These are phyloP conservation scores for Leontopithecus rosalia DNA, from an alignment of 2,797 vertebrate genomes.

Conservation along the genomic window DNA sequence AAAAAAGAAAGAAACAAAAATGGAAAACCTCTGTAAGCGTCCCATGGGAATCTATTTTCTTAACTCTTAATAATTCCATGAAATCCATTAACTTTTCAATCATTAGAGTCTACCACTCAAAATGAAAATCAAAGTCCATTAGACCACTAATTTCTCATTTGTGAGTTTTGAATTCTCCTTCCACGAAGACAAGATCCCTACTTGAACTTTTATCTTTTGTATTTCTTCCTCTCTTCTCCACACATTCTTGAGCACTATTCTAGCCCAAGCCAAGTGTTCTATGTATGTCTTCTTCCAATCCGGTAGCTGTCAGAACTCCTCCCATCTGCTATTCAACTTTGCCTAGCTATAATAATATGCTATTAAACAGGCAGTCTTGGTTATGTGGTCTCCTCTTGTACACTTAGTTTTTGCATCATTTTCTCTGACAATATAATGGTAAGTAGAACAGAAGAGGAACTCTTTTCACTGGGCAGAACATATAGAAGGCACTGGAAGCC, in stretches of 20 bases:
- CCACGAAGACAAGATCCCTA: neutral
- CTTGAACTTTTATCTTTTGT: neutral
- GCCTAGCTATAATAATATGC: neutral
- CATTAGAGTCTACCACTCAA: neutral
- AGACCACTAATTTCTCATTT: neutral
- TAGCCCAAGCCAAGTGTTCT: neutral
- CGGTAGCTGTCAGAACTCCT: neutral
- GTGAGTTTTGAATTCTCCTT: neutral
- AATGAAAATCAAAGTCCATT: neutral
- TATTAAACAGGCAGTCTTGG: neutral
- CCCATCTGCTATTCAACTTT: neutral
- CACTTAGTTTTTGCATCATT: neutral
- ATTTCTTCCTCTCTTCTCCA: neutral
- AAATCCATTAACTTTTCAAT: neutral
- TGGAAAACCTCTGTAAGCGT: neutral
- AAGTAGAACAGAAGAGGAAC: neutral
- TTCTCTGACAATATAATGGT: neutral
- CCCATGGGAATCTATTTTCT: neutral
- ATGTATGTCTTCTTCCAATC: neutral
- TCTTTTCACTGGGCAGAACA: neutral
- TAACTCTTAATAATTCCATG: neutral
- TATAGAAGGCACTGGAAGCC: neutral
- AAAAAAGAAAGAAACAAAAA: neutral
- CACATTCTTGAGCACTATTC: neutral
- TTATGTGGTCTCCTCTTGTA: neutral